These are phyloP conservation scores for Myoxocephalus aenaeus DNA, from an alignment of 2,797 vertebrate species.

Conservation along the genomic window DNA sequence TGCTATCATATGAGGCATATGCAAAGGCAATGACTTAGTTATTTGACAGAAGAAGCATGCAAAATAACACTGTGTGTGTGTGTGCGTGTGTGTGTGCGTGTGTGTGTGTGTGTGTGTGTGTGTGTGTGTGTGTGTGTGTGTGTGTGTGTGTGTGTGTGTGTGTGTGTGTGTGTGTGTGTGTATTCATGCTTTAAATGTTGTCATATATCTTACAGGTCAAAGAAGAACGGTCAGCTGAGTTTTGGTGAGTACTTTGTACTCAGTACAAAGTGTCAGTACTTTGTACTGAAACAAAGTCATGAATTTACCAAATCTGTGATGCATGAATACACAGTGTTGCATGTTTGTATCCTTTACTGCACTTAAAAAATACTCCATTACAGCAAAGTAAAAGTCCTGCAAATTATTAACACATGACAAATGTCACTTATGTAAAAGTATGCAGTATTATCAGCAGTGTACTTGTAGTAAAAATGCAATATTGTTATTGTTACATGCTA, in stretches of 20 bases:
- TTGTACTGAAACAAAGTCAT: slow-evolving; percentile 16
- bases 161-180: slow-evolving; percentile 24
- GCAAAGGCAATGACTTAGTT: slow-evolving; percentile 19
- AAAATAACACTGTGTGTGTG: slow-evolving; percentile 42
- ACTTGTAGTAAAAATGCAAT: not conserved
- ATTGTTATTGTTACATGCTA: not conserved
- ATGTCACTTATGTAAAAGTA: too few species aligned
- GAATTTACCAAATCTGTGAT: not conserved
- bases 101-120: too few species aligned
- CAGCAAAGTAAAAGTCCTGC: not conserved
- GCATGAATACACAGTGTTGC: not conserved
- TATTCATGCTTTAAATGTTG: slow-evolving; percentile 15
- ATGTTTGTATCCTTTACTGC: not conserved
- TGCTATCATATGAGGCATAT: slow-evolving; percentile 26
- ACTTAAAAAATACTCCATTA: not conserved
- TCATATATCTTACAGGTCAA: slow-evolving; percentile 64
- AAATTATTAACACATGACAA: not conserved
- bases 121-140: too few species aligned
- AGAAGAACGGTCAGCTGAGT: slow-evolving; percentile 62
- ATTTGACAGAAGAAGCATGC: slow-evolving; percentile 29
- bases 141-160: too few species aligned
- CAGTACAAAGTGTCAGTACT: too few species aligned
- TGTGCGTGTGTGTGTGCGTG: slow-evolving; percentile 36
- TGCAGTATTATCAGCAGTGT: not conserved
- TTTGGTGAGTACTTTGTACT: slow-evolving; percentile 82